Base-by-base conservation (phyloP, 2,888 invertebrate species). In the Chymomyza procnemis region DNA sequence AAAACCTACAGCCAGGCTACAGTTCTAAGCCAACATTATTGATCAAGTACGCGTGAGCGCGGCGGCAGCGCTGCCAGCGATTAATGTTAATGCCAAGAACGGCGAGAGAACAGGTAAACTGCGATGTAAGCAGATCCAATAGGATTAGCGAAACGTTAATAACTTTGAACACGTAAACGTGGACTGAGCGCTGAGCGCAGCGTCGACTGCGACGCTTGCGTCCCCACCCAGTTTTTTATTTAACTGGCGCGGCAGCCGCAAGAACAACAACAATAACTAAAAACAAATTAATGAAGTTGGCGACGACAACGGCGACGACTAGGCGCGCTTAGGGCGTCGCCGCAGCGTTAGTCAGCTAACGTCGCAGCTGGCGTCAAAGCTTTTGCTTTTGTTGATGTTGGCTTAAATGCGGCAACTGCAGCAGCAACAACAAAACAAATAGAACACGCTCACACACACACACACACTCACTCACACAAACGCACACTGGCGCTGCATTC, bases 281-380 rank as follows among this genome's bases (percentile, higher is more conserved):
- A 75, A 73, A 78, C 75, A 74, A 86, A 80, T 79, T 76, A 80
- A 78, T 75, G 72, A 73, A 60, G 62, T 68, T 71, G 71, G 69
- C 73, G 64, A 56, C 54, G 21, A 21, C n/a, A n/a, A n/a, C n/a
- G n/a, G n/a, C n/a, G 71, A 67, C 73, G 64, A 56, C 54, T 12
- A 21, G 30, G 50, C 50, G 52, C 50, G 52, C 48, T 71, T 73
- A 84, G 82, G 83, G 87, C 87, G 87, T 84, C 87, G 85, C 82
- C 87, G 71, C 74, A 56, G 67, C 46, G 30, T 18, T 30, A 21
- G 30, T 50, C 54, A 18, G 26, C n/a, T n/a, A n/a, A n/a, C 54
- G 50, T 61, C 22, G 52, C 9, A 52, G 59, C 61, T 47, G 60
- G 26, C 48, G 48, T n/a, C 34, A 18, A 21, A 19, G 21, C 52